phyloP scores from a whole-genome alignment of 2,797 vertebrate species.

The Melanogrammus aeglefinus region DNA sequence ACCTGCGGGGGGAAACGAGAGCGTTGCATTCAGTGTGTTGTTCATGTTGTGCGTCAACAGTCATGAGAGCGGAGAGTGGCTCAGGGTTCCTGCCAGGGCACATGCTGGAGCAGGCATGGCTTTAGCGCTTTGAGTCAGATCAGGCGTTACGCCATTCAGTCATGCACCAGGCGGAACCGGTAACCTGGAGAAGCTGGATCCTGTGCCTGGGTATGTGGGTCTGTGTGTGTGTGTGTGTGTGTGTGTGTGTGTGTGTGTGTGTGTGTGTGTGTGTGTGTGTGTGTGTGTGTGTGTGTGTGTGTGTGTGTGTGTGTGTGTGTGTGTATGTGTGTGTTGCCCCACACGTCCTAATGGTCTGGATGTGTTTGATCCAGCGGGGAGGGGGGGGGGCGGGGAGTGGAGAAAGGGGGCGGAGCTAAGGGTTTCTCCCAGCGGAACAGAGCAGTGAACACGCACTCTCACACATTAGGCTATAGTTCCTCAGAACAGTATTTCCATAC shows the following conservation, averaged over 20 bases:
- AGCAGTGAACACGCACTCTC: constrained; percentile 43
- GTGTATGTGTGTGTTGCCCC: constrained; percentile 37
- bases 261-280: constrained; percentile 26
- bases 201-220: neutral
- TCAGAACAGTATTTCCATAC: constrained; percentile 40
- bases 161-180: neutral
- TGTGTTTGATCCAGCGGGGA: constrained; percentile 76
- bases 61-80: neutral
- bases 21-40: neutral
- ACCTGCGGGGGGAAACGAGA: neutral
- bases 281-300: constrained; percentile 26
- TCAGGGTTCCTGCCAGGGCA: neutral
- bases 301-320: no score
- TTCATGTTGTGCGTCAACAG: neutral
- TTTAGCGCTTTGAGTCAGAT: neutral
- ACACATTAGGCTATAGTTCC: neutral
- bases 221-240: constrained; percentile 11
- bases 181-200: neutral
- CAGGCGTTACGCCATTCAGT: neutral
- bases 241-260: constrained; percentile 40
- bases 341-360: constrained; percentile 49
- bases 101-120: neutral
- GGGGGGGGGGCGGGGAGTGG: no score
- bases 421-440: constrained; percentile 53
- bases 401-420: constrained; percentile 30